A percentile compares a stretch with the other conserved stretches of the same genome.
These are phyloP conservation scores for Salvelinus fontinalis DNA, from an alignment of 2,113 vertebrate genomes.

Conservation along the genomic window DNA sequence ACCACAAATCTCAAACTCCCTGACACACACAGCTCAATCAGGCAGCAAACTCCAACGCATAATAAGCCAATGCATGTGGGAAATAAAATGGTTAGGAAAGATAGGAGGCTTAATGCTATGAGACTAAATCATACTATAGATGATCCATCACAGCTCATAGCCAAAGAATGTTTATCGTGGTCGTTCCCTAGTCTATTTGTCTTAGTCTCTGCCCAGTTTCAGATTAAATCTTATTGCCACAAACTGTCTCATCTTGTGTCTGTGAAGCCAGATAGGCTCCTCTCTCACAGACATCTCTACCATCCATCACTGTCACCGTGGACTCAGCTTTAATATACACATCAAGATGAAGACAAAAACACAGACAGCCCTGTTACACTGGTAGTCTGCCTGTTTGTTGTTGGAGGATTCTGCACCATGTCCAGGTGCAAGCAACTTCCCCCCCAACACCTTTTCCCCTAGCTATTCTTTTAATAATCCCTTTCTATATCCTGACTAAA, in stretches of 20 bases:
- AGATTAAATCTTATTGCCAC: neutral
- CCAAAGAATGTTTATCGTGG: neutral
- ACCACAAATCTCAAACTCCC: neutral
- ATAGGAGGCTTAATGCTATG: too few species aligned
- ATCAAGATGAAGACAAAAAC: neutral
- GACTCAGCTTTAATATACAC: slow-evolving; percentile 40
- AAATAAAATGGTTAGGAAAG: neutral
- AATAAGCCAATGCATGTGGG: neutral
- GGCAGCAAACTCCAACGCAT: neutral
- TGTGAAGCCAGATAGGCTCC: neutral
- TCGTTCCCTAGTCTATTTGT: neutral
- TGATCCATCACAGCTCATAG: neutral
- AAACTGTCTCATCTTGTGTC: neutral
- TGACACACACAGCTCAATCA: slow-evolving; percentile 4
- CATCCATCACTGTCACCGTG: slow-evolving; percentile 58
- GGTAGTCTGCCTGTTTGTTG: neutral
- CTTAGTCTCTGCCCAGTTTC: neutral
- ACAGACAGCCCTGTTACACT: neutral
- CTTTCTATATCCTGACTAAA: too few species aligned
- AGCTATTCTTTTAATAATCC: neutral
- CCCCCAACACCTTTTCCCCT: neutral
- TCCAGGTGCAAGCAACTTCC: neutral
- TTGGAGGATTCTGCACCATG: neutral
- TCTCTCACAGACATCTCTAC: neutral
- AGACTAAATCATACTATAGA: too few species aligned